Evolutionary conservation across 2,888 invertebrate genomes (phyloP).

Genomic region (Gymnoscelis rufifasciata): DNA sequence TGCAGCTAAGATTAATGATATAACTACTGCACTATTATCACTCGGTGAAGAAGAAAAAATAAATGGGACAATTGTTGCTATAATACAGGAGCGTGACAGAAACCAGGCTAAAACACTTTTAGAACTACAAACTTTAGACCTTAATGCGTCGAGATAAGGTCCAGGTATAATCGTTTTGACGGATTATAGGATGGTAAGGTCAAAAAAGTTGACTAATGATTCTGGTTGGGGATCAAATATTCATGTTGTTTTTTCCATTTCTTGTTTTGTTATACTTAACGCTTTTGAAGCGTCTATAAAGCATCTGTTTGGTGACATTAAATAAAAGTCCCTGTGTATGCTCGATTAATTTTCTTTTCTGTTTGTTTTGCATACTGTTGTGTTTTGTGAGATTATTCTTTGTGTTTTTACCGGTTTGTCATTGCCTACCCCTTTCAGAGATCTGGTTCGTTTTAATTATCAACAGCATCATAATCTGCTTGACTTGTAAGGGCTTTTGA

Average conservation of each 20-base stretch:
- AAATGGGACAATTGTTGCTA: constrained; percentile 61
- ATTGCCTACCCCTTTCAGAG: background rate
- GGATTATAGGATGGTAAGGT: constrained; percentile 17
- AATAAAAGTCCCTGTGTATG: constrained; percentile 46
- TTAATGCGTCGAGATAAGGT: constrained; percentile 30
- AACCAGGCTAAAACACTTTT: constrained; percentile 27
- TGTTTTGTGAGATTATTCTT: background rate
- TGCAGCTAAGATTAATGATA: constrained; percentile 72
- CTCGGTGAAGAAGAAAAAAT: constrained; percentile 39
- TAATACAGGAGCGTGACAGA: constrained; percentile 54
- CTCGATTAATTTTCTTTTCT: constrained; percentile 39
- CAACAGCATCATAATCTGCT: too few species aligned
- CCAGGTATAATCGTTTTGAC: constrained; percentile 22
- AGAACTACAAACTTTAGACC: background rate
- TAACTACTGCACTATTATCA: constrained; percentile 66
- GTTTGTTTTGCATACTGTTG: constrained; percentile 23
- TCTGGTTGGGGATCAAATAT: constrained; percentile 76
- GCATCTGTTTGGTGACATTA: constrained; percentile 70
- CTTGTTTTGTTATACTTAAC: constrained; percentile 75
- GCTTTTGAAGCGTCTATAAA: constrained; percentile 53
- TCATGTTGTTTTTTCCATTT: constrained; percentile 66
- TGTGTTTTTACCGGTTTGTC: background rate
- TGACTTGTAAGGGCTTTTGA: too few species aligned
- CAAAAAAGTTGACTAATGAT: constrained; percentile 78
- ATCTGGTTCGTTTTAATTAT: too few species aligned